Evolutionary conservation across 2,113 vertebrate genomes (phyloP).

Genomic region (Ardeotis arabs): DNA sequence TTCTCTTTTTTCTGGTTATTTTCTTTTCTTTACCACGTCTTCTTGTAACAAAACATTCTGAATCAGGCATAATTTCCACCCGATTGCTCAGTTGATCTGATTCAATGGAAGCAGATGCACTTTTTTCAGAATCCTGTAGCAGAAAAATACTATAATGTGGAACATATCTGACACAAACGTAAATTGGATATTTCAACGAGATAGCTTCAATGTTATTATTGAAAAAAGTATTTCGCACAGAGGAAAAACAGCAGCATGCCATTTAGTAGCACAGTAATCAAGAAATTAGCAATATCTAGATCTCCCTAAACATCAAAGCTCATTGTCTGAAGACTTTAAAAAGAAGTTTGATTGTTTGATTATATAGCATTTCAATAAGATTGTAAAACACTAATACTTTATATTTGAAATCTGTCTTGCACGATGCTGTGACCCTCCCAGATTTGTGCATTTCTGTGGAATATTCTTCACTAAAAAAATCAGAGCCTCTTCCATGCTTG

Average conservation of each 20-base stretch:
- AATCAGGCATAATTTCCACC: background rate
- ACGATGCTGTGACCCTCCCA: background rate
- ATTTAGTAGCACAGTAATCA: background rate
- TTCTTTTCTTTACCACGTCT: conserved; percentile 57
- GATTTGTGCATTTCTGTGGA: background rate
- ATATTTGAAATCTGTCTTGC: background rate
- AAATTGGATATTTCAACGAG: background rate
- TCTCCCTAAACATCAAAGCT: background rate
- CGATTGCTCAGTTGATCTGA: background rate
- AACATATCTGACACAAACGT: background rate
- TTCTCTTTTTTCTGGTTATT: conserved; percentile 42
- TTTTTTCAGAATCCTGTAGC: conserved; percentile 46
- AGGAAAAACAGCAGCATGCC: background rate
- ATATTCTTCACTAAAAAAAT: background rate
- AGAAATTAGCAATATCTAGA: background rate
- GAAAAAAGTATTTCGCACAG: background rate
- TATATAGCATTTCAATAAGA: background rate
- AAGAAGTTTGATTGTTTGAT: background rate
- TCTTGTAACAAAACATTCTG: conserved; percentile 67
- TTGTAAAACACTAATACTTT: background rate
- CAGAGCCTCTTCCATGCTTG: background rate
- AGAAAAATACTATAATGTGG: background rate
- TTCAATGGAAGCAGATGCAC: background rate
- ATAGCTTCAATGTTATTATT: background rate
- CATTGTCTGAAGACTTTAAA: background rate